phyloP scores from a whole-genome alignment of 30 jellyfish, hydroid and myxozoan genomes.

The Cassiopea xamachana region DNA sequence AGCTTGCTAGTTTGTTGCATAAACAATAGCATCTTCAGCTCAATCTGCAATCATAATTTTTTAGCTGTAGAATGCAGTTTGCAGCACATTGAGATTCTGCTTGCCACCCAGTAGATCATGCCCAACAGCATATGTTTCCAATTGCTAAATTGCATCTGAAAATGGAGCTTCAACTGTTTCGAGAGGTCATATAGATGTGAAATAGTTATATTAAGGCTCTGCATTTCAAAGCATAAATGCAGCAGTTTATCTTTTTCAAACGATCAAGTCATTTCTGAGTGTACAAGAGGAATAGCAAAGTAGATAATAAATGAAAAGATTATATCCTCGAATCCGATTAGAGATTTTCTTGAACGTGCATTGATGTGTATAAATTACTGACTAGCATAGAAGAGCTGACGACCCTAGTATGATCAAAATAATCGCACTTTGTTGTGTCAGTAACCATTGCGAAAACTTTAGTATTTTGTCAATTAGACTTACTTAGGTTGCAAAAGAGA shows the following conservation, averaged over 20 bases:
- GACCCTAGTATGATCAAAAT: slow-evolving; percentile 23
- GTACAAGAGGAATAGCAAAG: not conserved
- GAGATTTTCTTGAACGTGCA: slow-evolving; percentile 33
- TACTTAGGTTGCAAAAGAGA: slow-evolving; percentile 1
- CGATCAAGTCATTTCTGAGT: not conserved
- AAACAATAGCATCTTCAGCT: too few relatives aligned
- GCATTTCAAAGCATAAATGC: too few relatives aligned
- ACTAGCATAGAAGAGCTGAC: slow-evolving; percentile 37
- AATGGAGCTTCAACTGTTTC: too few relatives aligned
- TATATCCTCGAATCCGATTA: slow-evolving; percentile 39
- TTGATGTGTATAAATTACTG: slow-evolving; percentile 29
- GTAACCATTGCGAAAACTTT: not conserved
- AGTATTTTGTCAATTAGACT: slow-evolving; percentile 25
- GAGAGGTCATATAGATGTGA: too few relatives aligned
- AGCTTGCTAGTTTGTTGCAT: too few relatives aligned
- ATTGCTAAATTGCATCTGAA: too few relatives aligned
- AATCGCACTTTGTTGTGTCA: slow-evolving; percentile 22
- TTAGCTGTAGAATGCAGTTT: too few relatives aligned
- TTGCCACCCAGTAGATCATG: too few relatives aligned
- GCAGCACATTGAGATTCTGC: too few relatives aligned
- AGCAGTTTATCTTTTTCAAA: not conserved
- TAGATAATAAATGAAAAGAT: slow-evolving; percentile 8
- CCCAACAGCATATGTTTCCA: too few relatives aligned
- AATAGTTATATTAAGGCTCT: too few relatives aligned
- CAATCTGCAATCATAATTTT: too few relatives aligned